Base-by-base conservation (phyloP, 2,888 invertebrate species). In the Xylota segnis region DNA sequence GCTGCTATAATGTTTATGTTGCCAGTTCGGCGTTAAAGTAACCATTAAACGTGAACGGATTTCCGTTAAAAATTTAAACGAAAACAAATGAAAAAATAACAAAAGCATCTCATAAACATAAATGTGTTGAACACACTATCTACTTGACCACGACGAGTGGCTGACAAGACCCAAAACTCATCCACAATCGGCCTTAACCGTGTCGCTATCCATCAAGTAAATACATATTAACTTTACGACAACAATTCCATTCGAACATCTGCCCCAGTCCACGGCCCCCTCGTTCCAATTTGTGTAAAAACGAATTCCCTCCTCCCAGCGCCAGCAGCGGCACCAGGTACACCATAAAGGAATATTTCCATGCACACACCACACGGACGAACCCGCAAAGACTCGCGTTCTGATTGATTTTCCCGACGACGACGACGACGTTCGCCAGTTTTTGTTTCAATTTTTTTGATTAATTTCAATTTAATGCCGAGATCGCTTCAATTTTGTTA, bases 321-420 rank as follows among this genome's bases (percentile, higher is more conserved):
- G 18, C 50, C 50, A 23, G 18, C 50, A 50, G 50, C 50, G 50
- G 52, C 29, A n/a, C n/a, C 52, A 52, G 52, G 52, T 52, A 52
- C 43, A 45, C 16, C 18, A 34, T 27, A 34, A 50, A 65, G 40
- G n/a, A 40, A n/a, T 40, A 59, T 59, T 59, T 59, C 23, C 9
- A 34, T 18, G 16, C 18, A 9, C 43, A 40, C 4, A 34, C 47
- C 16, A n/a, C 14, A 40, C 6, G 16, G 14, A 12, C 37, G 10
- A 16, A 40, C 9, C 16, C 43, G 14, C 40, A 68, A 29, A 34
- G 43, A n/a, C 32, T 68, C 54, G 12, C 23, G 23, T 54, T 74
- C 54, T 74, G 74, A 74, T 74, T 74, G 74, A 74, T 74, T 74
- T 63, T 63, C 43, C 18, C n/a, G n/a, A n/a, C n/a, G n/a, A n/a